Evolutionary conservation across 2,888 invertebrate genomes (phyloP).

Genomic region (Alentia gelatinosa): DNA sequence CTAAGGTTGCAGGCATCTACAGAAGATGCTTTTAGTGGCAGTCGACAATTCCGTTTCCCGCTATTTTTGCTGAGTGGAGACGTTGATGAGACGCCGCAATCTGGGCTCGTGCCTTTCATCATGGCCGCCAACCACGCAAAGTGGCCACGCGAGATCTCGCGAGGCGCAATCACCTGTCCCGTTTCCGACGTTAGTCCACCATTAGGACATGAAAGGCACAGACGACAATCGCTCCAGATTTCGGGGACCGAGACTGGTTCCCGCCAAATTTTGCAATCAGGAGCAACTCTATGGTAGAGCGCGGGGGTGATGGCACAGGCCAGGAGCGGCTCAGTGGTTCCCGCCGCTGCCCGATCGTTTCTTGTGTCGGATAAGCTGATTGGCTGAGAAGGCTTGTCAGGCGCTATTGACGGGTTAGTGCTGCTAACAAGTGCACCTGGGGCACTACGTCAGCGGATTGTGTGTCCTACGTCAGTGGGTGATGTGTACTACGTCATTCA

Average conservation of each 20-base stretch:
- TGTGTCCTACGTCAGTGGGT: neutral
- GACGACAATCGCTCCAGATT: neutral
- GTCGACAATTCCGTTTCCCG: no score
- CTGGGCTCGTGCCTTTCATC: neutral
- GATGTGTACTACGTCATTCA: conserved; percentile 9
- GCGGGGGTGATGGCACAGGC: neutral
- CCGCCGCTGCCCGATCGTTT: neutral
- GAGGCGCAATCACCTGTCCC: neutral
- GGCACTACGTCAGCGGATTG: neutral
- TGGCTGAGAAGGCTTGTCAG: conserved; percentile 26
- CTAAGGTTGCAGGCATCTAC: no score
- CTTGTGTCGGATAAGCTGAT: conserved; percentile 10
- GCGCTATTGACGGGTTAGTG: neutral
- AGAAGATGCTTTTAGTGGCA: no score
- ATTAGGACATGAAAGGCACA: neutral
- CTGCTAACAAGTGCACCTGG: conserved; percentile 1
- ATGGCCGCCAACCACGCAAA: neutral
- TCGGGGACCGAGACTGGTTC: neutral
- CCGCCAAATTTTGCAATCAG: neutral
- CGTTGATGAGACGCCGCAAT: neutral
- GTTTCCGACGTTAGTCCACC: neutral
- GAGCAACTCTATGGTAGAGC: neutral
- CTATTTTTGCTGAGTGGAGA: no score
- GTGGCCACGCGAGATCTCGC: neutral
- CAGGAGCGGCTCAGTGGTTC: neutral